Percentiles rank a stretch among this genome's conserved stretches.
phyloP scores from a whole-genome alignment of 2,888 invertebrate genomes.

The Eucriotettix oculatus region DNA sequence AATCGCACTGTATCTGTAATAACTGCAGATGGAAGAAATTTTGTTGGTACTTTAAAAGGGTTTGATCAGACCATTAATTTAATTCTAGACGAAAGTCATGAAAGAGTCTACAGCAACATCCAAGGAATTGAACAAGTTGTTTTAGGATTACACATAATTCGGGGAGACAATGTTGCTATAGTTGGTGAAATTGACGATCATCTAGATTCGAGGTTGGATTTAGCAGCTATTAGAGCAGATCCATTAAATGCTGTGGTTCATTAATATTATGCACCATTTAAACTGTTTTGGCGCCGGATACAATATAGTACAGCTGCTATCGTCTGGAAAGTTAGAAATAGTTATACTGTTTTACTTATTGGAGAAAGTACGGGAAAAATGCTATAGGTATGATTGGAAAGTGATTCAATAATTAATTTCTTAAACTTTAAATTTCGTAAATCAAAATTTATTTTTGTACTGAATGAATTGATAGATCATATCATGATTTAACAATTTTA shows the following conservation, averaged over 20 bases:
- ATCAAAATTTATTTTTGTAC: no score
- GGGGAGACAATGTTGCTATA: constrained; percentile 93
- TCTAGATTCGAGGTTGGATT: constrained; percentile 62
- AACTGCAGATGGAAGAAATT: constrained; percentile 90
- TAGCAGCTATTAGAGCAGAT: constrained; percentile 66
- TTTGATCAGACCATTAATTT: constrained; percentile 99
- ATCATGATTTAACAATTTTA: no score
- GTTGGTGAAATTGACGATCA: constrained; percentile 74
- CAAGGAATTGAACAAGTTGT: constrained; percentile 91
- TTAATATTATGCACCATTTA: constrained; percentile 23
- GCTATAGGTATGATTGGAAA: no score
- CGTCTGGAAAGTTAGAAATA: no score
- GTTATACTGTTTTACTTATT: no score
- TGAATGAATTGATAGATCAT: no score
- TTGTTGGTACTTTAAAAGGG: constrained; percentile 92
- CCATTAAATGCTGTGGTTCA: constrained; percentile 68
- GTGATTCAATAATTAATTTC: no score
- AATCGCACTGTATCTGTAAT: constrained; percentile 88
- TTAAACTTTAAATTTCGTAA: no score
- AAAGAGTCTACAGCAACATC: constrained; percentile 87
- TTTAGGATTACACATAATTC: constrained; percentile 89
- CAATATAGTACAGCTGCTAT: no score
- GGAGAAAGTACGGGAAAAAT: no score
- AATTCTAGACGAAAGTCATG: constrained; percentile 94
- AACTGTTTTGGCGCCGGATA: no score